These are phyloP conservation scores for Ditylenchus dipsaci DNA, from an alignment of 1,140 invertebrate genomes.

Conservation along the genomic window DNA sequence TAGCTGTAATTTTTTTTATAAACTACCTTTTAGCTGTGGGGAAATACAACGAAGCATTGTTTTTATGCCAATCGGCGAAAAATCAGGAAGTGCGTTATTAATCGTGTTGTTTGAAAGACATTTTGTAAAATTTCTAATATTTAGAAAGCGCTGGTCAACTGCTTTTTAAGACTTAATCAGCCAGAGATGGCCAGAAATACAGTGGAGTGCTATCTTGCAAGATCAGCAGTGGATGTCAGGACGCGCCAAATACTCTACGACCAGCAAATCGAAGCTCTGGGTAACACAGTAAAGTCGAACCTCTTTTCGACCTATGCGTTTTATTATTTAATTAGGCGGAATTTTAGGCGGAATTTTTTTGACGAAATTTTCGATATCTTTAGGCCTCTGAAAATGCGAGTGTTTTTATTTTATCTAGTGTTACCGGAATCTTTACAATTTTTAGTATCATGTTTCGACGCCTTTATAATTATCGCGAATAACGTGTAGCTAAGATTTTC, in stretches of 20 bases:
- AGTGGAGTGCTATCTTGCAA: not conserved
- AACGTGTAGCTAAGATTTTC: not conserved
- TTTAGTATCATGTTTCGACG: too few relatives aligned
- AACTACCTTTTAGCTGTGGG: not conserved
- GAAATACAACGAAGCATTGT: conserved; percentile 10
- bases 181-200: not conserved
- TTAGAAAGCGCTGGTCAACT: conserved; percentile 7
- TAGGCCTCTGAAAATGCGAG: too few relatives aligned
- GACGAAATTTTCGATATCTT: too few relatives aligned
- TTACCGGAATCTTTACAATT: too few relatives aligned
- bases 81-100: conserved; percentile 5
- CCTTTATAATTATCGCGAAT: not conserved
- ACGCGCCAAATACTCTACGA: not conserved
- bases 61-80: not conserved
- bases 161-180: conserved; percentile 2
- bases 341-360: too few relatives aligned
- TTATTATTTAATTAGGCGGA: too few relatives aligned
- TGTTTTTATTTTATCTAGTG: too few relatives aligned
- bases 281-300: too few relatives aligned
- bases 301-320: too few relatives aligned
- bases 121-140: conserved; percentile 1
- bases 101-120: not conserved
- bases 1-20: not conserved
- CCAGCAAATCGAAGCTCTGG: conserved; percentile 3
- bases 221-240: not conserved